Evolutionary conservation across 1,140 invertebrate species (phyloP), one percentile per base, ranked within the genome.

Genomic region (Diplogasteroides magnus): DNA sequence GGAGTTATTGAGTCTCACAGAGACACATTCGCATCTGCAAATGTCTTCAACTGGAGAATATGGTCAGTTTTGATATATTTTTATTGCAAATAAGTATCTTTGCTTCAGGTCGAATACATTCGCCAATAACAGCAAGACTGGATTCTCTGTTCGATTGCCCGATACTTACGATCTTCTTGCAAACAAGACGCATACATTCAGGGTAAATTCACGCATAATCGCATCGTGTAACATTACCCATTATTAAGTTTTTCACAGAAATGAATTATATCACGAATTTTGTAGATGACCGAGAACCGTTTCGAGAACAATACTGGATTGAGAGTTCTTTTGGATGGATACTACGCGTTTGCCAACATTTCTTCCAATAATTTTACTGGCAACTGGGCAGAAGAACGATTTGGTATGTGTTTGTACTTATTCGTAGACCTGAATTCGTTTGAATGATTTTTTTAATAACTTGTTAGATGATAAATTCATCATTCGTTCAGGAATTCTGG

Each of bases 91-190:
- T 48, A 48, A 11, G n/a, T n/a, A n/a, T n/a, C n/a, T n/a, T n/a
- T n/a, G n/a, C 37, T 48, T 19, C 37, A 48, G 37, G 37, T 91
- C 93, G 77, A 91, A 91, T 74, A 90, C 90, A 0, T 88, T 94
- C 48, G 91, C 92, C 78, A 86, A 90, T 74, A 97, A 97, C 82
- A 85, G 85, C 65, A 87, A 87, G 31, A 91, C 91, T 27, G 93
- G 93, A 23, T 89, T 97, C 71, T 88, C 92, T 78, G 85, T 97
- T 1, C 86, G 87, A 0, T 82, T 97, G 15, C 93, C 94, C 0
- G 95, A 95, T 79, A 91, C 94, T 13, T 95, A 92, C 91, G 89
- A 94, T 76, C 94, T 95, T 76, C 91, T 94, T 79, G 91, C 94
- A 83, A 94, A 94, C 80, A 92, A 91, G 74, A 94, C 92, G 0